Base-by-base conservation (phyloP, 2,888 invertebrate genomes). In the Arctia plantaginis region DNA sequence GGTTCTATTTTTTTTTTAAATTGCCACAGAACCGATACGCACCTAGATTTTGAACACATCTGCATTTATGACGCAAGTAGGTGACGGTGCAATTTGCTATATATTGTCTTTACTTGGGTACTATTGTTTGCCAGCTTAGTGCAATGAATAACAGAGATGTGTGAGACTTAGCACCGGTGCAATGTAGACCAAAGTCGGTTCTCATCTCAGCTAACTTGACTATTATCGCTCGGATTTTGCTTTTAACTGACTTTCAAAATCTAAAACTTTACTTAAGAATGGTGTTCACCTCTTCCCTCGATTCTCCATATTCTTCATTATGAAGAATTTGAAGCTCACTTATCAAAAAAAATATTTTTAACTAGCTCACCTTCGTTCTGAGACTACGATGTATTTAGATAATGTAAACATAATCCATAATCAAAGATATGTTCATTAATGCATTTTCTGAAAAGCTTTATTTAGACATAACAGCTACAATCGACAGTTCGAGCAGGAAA, bases 401-500 rank as follows among this genome's bases (percentile, higher is more conserved):
- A 3, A 47, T 47, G 18, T 47, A 12, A n/a, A n/a, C 55, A n/a
- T 55, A 55, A 13, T 55, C 12, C 12, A n/a, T 55, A 3, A n/a
- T 55, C n/a, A 55, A n/a, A 41, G 15, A 20, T 41, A 41, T 23
- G 39, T 41, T 12, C 44, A 67, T 67, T 27, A 8, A 55, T 35
- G 15, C 0, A 39, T 59, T 69, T 39, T 69, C 27, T 55, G 23
- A 55, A 69, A 69, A 59, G 13, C 35, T 59, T 35, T 18, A 10
- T 59, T 59, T 18, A 3, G n/a, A 15, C 55, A 15, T 55, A 13
- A 30, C n/a, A 8, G 62, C 30, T 64, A 18, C 55, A 69, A 59
- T 13, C 30, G 44, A 71, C 47, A 27, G 30, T 18, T 23, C 15
- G 33, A 55, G 27, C 55, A 59, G 74, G 82, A 81, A 84, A 80